Evolutionary conservation across 2,113 vertebrate genomes (phyloP).

Genomic region (Carlito syrichta): DNA sequence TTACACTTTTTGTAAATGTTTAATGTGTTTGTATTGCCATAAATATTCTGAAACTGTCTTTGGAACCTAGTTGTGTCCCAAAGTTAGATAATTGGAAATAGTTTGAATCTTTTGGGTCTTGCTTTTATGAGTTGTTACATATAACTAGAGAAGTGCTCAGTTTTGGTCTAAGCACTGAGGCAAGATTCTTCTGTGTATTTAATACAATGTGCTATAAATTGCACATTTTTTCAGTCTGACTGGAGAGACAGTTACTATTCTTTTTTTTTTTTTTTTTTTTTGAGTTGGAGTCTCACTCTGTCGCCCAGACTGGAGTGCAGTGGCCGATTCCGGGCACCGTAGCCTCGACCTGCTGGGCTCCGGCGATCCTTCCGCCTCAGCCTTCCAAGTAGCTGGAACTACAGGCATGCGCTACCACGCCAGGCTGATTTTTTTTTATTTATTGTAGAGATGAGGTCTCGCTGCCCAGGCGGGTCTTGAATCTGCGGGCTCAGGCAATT

Average conservation of each 20-base stretch:
- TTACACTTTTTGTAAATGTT: neutral
- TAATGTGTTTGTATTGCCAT: neutral
- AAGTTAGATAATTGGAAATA: neutral
- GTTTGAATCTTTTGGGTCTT: neutral
- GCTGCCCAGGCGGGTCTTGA: too few species aligned
- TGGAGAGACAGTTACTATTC: neutral
- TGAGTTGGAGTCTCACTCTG: too few species aligned
- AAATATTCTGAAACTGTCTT: neutral
- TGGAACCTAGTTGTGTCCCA: neutral
- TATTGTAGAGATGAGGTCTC: too few species aligned
- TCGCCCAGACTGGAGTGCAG: too few species aligned
- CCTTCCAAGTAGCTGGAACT: too few species aligned
- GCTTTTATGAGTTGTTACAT: neutral
- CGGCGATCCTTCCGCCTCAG: too few species aligned
- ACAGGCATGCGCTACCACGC: too few species aligned
- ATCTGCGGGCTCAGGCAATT: too few species aligned
- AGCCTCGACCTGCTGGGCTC: too few species aligned
- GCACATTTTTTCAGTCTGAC: neutral
- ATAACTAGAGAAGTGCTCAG: neutral
- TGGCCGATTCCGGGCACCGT: too few species aligned
- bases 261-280: too few species aligned
- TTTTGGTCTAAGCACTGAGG: neutral
- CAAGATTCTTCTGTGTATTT: neutral
- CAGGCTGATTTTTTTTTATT: too few species aligned
- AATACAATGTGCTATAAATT: neutral